Evolutionary conservation across 2,888 invertebrate genomes (phyloP).

Genomic region (Caenorhabditis japonica): DNA sequence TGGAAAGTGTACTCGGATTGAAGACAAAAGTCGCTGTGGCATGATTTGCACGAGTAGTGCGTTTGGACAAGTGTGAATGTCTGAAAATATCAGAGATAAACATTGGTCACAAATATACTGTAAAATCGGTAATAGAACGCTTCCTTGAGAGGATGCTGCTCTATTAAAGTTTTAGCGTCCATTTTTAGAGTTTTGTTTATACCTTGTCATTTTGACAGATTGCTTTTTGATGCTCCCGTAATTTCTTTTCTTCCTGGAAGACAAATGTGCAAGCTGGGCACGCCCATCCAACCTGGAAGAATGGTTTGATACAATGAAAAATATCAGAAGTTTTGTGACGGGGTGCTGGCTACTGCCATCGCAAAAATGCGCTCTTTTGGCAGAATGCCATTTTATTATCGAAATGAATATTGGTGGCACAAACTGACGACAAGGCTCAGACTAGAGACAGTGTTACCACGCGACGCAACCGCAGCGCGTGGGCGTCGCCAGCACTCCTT

Average conservation of each 20-base stretch:
- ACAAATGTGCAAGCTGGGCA: conserved; percentile 75
- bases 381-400: too few relatives aligned
- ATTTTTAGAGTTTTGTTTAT: neutral
- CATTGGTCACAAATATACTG: too few relatives aligned
- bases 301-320: too few relatives aligned
- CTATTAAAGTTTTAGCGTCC: neutral
- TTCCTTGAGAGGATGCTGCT: neutral
- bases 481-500: too few relatives aligned
- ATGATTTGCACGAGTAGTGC: conserved; percentile 73
- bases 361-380: too few relatives aligned
- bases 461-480: too few relatives aligned
- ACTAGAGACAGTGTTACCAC: too few relatives aligned
- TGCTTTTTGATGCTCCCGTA: conserved; percentile 70
- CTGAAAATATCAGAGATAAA: conserved; percentile 33
- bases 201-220: conserved; percentile 35
- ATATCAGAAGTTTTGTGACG: too few relatives aligned
- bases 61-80: conserved; percentile 71
- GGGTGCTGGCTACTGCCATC: too few relatives aligned
- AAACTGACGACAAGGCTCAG: too few relatives aligned
- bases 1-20: conserved; percentile 64
- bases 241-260: conserved; percentile 73
- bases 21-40: conserved; percentile 66
- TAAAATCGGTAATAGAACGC: too few relatives aligned
- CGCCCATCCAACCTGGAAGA: conserved; percentile 77
- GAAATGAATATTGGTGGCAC: too few relatives aligned